phyloP scores from a whole-genome alignment of 2,888 invertebrate genomes.

The Periphyllus acericola region DNA sequence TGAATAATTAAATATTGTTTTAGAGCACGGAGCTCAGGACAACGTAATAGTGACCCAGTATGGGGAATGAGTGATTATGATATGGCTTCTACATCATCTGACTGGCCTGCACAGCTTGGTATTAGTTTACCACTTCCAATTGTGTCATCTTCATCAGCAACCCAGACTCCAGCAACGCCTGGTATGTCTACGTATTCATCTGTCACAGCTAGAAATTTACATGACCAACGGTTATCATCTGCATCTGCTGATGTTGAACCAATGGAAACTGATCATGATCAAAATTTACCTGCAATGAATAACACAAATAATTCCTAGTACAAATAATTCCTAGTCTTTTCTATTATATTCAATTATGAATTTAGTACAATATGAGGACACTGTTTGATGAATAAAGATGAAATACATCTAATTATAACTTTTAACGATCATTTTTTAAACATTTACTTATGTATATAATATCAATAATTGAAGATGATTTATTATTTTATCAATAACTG shows the following conservation, averaged over 20 bases:
- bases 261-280: conserved; percentile 60
- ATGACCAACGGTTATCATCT: conserved; percentile 42
- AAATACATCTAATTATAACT: conserved; percentile 32
- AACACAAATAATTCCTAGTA: conserved; percentile 56
- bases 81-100: conserved; percentile 54
- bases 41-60: conserved; percentile 41
- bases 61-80: conserved; percentile 54
- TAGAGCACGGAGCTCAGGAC: conserved; percentile 38
- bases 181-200: conserved; percentile 58
- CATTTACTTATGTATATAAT: conserved; percentile 1
- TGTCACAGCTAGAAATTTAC: conserved; percentile 52
- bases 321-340: conserved; percentile 52
- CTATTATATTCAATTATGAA: conserved; percentile 6
- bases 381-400: conserved; percentile 6
- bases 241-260: conserved; percentile 48
- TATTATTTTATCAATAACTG: not conserved
- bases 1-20: not conserved
- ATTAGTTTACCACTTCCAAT: conserved; percentile 53
- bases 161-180: conserved; percentile 43
- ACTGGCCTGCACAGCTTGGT: conserved; percentile 52
- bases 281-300: conserved; percentile 57
- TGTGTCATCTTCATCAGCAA: conserved; percentile 47
- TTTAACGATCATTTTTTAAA: not conserved
- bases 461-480: conserved; percentile 8
- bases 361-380: conserved; percentile 28